Evolutionary conservation across 1,140 invertebrate genomes (phyloP), one percentile per base, ranked within the genome.

Genomic region (Leptinotarsa undecemlineata): DNA sequence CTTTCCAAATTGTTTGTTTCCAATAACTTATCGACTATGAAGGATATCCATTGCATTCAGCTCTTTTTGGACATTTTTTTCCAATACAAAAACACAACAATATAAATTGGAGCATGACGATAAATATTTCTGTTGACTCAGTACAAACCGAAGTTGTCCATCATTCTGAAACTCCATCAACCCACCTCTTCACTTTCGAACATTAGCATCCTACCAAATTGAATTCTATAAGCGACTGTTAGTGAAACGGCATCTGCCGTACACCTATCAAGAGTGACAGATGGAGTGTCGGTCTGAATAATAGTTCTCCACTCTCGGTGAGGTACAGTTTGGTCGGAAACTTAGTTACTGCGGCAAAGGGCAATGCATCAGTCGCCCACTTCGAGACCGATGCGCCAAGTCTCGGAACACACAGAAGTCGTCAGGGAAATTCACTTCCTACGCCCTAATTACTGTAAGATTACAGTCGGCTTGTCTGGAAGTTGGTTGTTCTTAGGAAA

Each of bases 281-380:
- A 78, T 78, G 77, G 77, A 78, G 77, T 78, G 74, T 73, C 77
- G 74, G 67, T 70, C 72, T 71, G 74, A 76, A 68, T 78, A 78
- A 78, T 76, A 73, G 77, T 33, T 68, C 72, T 68, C 62, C 62
- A 66, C 71, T 61, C 61, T 51, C 69, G 20, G 60, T 78, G 75
- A 78, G 61, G 68, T 73, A 78, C 61, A 78, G 68, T 69, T 74
- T 68, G 77, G 77, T 76, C 67, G 48, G 61, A 67, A 77, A 78
- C 77, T 76, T 76, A 76, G 77, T 78, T 78, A 78, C 71, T 71
- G 70, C 33, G 70, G 68, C 42, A 63, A 73, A 48, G 67, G 67
- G 62, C 66, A 74, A 78, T 78, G 71, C 71, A 78, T 78, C 74
- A 78, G 69, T 17, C 20, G 62, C 61, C 71, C 26, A 66, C 62